Base-by-base conservation (phyloP, 2,888 invertebrate species). In the Parapristionchus giblindavisi region DNA sequence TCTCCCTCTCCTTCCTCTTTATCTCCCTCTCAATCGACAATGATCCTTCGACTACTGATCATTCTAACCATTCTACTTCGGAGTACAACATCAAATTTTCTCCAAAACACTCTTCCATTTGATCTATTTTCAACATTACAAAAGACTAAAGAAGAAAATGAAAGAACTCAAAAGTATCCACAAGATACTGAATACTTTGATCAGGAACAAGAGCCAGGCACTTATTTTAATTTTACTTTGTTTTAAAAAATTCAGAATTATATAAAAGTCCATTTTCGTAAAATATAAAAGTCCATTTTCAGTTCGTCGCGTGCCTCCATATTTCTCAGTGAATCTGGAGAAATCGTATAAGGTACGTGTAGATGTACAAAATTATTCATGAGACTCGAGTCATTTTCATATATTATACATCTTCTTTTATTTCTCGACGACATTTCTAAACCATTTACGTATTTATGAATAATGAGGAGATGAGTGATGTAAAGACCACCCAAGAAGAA, bases 291-390 rank as follows among this genome's bases (percentile, higher is more conserved):
- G 5, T 21, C 27, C 14, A 24, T 52, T 90, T 90, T 38, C 91
- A 95, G 97, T 96, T 78, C 93, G 98, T 79, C 92, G 96, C 80
- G 96, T 98, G 6, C 93, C 96, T 5, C 98, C 98, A 0, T 94
- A 94, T 88, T 99, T 99, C 90, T 94, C 96, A 21, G 94, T 94
- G 80, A 94, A 94, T 29, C 96, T 97, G 77, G 93, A 94, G 56
- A 91, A 92, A 17, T 90, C 93, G 70, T 93, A 92, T 81, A 95
- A 96, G 88, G 96, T 98, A 72, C 94, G 94, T 92, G 91, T 95
- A n/a, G n/a, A n/a, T n/a, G n/a, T n/a, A n/a, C n/a, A n/a, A n/a
- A n/a, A n/a, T n/a, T n/a, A n/a, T n/a, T n/a, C n/a, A n/a, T n/a
- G n/a, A n/a, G n/a, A n/a, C n/a, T n/a, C n/a, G n/a, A n/a, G n/a